Evolutionary conservation across 2,797 vertebrate genomes (phyloP).

Genomic region (Tokudaia muenninki): DNA sequence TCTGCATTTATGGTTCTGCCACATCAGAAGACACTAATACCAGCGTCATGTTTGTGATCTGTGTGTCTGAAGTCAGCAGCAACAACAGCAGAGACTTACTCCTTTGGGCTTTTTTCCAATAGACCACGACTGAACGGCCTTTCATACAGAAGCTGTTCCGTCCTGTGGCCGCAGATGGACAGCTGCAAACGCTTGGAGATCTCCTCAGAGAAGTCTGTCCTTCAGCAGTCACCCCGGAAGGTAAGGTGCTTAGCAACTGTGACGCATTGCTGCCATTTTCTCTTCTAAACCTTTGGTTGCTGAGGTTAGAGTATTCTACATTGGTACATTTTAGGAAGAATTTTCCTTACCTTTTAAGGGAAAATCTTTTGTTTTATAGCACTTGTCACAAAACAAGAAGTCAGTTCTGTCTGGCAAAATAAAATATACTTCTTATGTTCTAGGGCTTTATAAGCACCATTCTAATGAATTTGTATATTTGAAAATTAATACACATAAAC

Average conservation of each 20-base stretch:
- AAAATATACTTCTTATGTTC: background rate
- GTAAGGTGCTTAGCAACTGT: constrained; percentile 83
- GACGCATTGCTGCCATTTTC: background rate
- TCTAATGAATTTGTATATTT: background rate
- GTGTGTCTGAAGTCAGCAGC: background rate
- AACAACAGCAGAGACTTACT: constrained; percentile 33
- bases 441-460: background rate
- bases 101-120: constrained; percentile 74
- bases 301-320: background rate
- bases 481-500: background rate
- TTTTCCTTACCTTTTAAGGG: constrained; percentile 32
- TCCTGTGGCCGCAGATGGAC: constrained; percentile 94
- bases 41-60: constrained; percentile 42
- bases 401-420: constrained; percentile 43
- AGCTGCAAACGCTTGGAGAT: constrained; percentile 93
- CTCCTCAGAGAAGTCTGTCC: constrained; percentile 96
- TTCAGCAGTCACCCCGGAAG: constrained; percentile 90
- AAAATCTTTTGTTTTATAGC: background rate
- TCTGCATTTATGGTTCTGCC: background rate
- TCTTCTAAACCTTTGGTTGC: background rate
- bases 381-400: constrained; percentile 7
- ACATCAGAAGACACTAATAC: background rate
- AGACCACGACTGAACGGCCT: constrained; percentile 95
- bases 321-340: constrained; percentile 43
- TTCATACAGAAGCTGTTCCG: constrained; percentile 99